Evolutionary conservation across 2,113 vertebrate genomes (phyloP), one percentile per base, ranked within the genome.

Genomic region (Sebastes fasciatus): DNA sequence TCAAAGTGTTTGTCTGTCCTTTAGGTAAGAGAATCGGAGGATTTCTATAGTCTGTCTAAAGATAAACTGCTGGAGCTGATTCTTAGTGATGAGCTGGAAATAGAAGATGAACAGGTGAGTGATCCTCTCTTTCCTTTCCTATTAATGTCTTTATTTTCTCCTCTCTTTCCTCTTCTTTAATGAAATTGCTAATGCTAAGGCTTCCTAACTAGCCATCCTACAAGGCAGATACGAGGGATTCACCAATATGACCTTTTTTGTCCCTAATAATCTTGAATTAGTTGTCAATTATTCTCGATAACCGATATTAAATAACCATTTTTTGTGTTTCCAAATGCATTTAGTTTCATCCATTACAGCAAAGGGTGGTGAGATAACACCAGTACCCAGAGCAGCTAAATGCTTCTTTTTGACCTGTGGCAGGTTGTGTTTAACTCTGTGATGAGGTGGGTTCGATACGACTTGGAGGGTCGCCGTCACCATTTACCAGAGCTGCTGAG

Each of bases 71-170:
- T 97, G 75, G 97, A 97, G 82, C 95, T 99, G 82, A 95, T 98
- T 83, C 96, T 97, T 21, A 99, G 98, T 0, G 98, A 99, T 1
- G 98, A 99, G 92, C 94, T 99, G 88, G 98, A 99, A 93, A 96
- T 96, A 0, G 97, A 99, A 84, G 97, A 99, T 5, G 98, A 99
- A 83, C 96, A 97, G 60, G 96, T 93, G 40, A 86, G 57, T 13
- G 6, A 49, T 64, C 2, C n/a, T 42, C 9, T 34, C 14, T 45
- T 52, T 17, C 13, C 17, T 42, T 65, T 6, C 17, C 13, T 61
- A 11, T 40, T 46, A 2, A 60, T 54, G 74, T 12, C 1, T 16
- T 34, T 21, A 10, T 46, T 2, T 14, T n/a, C 26, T 63, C 5
- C 21, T 77, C 14, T 21, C 14, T 46, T 2, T 14, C 13, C 26